Base-by-base conservation (phyloP, 1,140 invertebrate genomes). In the Nautilus pompilius region DNA sequence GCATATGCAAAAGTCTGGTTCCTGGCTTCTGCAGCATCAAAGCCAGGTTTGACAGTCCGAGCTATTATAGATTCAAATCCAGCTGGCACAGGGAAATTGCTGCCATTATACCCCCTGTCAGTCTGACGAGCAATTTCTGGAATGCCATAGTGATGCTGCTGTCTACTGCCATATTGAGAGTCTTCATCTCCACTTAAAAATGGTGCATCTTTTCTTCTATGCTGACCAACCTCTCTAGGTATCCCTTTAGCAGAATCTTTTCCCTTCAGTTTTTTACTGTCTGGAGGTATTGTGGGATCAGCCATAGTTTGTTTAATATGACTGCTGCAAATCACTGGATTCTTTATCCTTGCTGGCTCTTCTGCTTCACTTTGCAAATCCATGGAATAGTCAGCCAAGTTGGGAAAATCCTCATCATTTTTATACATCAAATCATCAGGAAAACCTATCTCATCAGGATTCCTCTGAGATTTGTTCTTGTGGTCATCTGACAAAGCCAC, bases 1-100 rank as follows among this genome's bases (percentile, higher is more conserved):
- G 63, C 71, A 60, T 73, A 75, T 24, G 62, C 66, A 58, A 66
- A 70, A 4, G 65, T 65, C 36, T 72, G 67, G 17, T 57, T 28
- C 67, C 67, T 3, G 63, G 67, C 15, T n/a, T n/a, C n/a, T n/a
- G n/a, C n/a, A n/a, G n/a, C n/a, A n/a, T n/a, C n/a, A 24, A 28
- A 28, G 29, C 29, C 8, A 24, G 49, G 49, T 5, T 53, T 53
- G 20, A 53, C 49, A 53, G 49, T 53, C 29, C 49, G 17, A 6
- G 49, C 26, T 28, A 53, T 20, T 20, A 53, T 53, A 13, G n/a
- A 22, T 28, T 28, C 29, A 28, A 53, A 53, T 26, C 24, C 49
- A 24, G 49, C 15, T 20, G 49, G 49, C 15, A 53, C 49, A 26
- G 15, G 5, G 36, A 15, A 41, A 41, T 41, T 15, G 36, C 13